phyloP scores from a whole-genome alignment of 2,888 invertebrate species.

The Sarcophaga rosellei region DNA sequence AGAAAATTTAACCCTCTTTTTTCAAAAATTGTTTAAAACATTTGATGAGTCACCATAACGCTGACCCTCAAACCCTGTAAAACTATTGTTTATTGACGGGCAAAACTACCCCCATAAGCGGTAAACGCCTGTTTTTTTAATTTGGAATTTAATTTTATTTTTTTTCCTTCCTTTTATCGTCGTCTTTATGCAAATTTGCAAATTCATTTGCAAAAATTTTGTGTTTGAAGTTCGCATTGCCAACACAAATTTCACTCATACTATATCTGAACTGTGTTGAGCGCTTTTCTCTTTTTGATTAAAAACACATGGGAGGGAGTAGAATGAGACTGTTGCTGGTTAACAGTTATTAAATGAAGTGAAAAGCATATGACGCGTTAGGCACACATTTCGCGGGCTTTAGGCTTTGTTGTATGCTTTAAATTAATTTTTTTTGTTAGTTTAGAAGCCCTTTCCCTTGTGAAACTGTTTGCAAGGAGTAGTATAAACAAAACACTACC shows the following conservation, averaged over 20 bases:
- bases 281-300: too few relatives aligned
- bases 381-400: too few relatives aligned
- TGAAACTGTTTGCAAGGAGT: not conserved
- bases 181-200: slow-evolving; percentile 26
- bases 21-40: too few relatives aligned
- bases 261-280: slow-evolving; percentile 20
- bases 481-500: too few relatives aligned
- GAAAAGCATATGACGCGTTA: slow-evolving; percentile 44
- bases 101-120: too few relatives aligned
- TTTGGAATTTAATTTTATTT: too few relatives aligned
- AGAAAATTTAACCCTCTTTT: too few relatives aligned
- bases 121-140: too few relatives aligned
- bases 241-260: slow-evolving; percentile 61
- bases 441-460: slow-evolving; percentile 34
- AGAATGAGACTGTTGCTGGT: slow-evolving; percentile 23
- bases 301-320: slow-evolving; percentile 28
- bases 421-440: slow-evolving; percentile 43
- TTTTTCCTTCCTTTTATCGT: not conserved
- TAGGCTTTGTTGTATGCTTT: slow-evolving; percentile 17
- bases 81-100: too few relatives aligned
- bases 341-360: slow-evolving; percentile 55
- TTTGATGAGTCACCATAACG: slow-evolving; percentile 50
- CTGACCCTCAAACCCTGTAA: slow-evolving; percentile 5
- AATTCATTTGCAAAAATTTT: slow-evolving; percentile 48
- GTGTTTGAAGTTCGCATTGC: slow-evolving; percentile 28